Evolutionary conservation across 2,797 vertebrate genomes (phyloP).

Genomic region (Basileuterus tristriatus): DNA sequence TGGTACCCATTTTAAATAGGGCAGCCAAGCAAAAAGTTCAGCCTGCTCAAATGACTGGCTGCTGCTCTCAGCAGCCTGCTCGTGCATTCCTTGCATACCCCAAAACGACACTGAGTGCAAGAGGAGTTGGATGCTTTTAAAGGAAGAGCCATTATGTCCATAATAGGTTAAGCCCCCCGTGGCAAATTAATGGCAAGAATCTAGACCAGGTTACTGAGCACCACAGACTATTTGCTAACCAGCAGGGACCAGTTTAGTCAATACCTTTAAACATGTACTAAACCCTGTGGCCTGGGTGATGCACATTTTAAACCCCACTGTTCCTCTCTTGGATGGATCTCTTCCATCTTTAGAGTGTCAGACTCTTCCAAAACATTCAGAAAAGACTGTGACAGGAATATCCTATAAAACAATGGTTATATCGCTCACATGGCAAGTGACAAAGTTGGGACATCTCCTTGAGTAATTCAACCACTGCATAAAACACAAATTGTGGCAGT

Average conservation of each 20-base stretch:
- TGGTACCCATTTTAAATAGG: constrained; percentile 42
- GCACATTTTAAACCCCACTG: not conserved
- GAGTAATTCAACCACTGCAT: not conserved
- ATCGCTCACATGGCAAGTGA: not conserved
- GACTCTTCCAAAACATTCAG: not conserved
- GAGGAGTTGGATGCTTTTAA: not conserved
- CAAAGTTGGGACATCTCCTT: not conserved
- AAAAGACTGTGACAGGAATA: not conserved
- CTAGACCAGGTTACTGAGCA: constrained; percentile 1
- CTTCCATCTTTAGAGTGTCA: not conserved
- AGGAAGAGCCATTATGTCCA: constrained; percentile 9
- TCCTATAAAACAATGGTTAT: not conserved
- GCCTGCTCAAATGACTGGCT: not conserved
- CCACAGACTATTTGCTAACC: not conserved
- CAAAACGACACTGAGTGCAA: not conserved
- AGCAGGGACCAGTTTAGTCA: not conserved
- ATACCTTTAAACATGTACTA: not conserved
- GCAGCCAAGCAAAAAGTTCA: constrained; percentile 29
- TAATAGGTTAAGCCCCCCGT: not conserved
- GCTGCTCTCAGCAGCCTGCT: not conserved
- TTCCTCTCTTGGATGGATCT: not conserved
- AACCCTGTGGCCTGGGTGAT: not conserved
- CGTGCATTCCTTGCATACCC: constrained; percentile 9
- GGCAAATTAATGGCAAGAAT: not conserved
- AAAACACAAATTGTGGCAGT: not conserved